Evolutionary conservation across 2,797 vertebrate genomes (phyloP).

Genomic region (Rhincodon typus): DNA sequence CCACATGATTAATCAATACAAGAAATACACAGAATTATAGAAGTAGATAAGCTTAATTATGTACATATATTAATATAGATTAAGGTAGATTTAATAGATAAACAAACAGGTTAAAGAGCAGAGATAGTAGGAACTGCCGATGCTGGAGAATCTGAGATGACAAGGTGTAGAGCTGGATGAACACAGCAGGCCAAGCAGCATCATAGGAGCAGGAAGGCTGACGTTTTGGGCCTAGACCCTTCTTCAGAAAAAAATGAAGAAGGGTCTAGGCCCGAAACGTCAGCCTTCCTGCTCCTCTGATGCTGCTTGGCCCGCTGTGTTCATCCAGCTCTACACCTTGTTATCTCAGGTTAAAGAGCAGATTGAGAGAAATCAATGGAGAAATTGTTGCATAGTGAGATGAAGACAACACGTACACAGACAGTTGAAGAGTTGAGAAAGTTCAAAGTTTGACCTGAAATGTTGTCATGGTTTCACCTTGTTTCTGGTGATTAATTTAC

Average conservation of each 20-base stretch:
- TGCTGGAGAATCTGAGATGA: no score
- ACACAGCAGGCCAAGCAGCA: no score
- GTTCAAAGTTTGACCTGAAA: neutral
- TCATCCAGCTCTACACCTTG: no score
- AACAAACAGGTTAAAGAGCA: neutral
- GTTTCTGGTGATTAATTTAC: neutral
- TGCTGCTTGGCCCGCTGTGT: no score
- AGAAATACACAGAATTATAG: neutral
- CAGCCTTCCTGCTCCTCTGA: no score
- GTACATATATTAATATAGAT: neutral
- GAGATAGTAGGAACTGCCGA: no score
- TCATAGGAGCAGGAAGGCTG: no score
- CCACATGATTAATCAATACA: neutral
- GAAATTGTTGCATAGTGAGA: neutral
- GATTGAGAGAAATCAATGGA: neutral
- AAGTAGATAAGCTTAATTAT: neutral
- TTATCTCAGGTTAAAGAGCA: neutral
- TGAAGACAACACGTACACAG: neutral
- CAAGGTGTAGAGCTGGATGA: no score
- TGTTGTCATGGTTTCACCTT: neutral
- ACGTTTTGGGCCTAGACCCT: no score
- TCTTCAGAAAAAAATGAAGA: no score
- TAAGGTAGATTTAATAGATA: neutral
- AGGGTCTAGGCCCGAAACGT: no score
- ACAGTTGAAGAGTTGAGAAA: neutral